Evolutionary conservation across 2,888 invertebrate genomes (phyloP).

Genomic region (Eubasilissa splendida): DNA sequence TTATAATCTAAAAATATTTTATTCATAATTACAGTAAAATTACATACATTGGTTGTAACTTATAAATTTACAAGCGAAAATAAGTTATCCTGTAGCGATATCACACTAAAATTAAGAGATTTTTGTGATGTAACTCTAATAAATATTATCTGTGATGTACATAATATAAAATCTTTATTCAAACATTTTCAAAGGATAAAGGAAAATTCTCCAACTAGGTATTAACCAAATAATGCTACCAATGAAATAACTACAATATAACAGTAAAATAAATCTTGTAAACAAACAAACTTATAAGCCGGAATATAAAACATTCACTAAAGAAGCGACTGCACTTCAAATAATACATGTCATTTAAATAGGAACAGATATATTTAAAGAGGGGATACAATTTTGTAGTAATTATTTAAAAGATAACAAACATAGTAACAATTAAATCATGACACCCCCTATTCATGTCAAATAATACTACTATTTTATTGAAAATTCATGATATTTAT

Average conservation of each 20-base stretch:
- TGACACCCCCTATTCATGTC: too few species aligned
- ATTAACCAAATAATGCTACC: neutral
- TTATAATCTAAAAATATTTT: conserved; percentile 40
- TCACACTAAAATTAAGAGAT: conserved; percentile 13
- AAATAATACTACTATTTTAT: too few species aligned
- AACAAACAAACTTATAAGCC: conserved; percentile 15
- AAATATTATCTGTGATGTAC: conserved; percentile 32
- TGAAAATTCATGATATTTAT: too few species aligned
- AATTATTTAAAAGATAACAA: too few species aligned
- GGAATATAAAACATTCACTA: conserved; percentile 8
- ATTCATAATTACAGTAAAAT: conserved; percentile 44
- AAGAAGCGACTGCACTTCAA: conserved; percentile 4
- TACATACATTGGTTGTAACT: conserved; percentile 35
- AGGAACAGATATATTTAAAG: conserved; percentile 18
- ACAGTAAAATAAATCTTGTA: conserved; percentile 27
- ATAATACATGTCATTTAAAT: conserved; percentile 15
- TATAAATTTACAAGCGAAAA: conserved; percentile 40
- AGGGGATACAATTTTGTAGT: neutral
- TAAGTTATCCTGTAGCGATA: conserved; percentile 37
- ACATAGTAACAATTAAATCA: too few species aligned
- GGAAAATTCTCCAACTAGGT: neutral
- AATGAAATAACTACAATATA: conserved; percentile 13
- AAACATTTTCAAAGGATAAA: conserved; percentile 14
- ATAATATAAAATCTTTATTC: conserved; percentile 28
- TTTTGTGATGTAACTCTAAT: conserved; percentile 29